Percentiles rank a stretch among this genome's conserved stretches.
These are phyloP conservation scores for Falco cherrug DNA, from an alignment of 2,797 vertebrate species.

Conservation along the genomic window DNA sequence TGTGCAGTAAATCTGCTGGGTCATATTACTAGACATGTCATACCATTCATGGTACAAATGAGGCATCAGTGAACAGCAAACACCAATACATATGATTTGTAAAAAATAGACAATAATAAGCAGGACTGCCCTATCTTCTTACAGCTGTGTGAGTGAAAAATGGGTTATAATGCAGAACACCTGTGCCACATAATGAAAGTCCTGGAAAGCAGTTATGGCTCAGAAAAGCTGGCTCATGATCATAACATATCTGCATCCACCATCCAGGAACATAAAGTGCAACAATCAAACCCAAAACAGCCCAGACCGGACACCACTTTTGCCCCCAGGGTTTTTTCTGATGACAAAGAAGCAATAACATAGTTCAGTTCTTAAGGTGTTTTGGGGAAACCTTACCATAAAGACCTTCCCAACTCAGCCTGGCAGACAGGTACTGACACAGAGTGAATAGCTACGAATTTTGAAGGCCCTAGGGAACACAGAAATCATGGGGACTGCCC, in stretches of 20 bases:
- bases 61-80: conserved; percentile 66
- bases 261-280: not conserved
- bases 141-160: conserved; percentile 65
- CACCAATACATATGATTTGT: conserved; percentile 64
- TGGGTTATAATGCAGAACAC: conserved; percentile 62
- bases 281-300: not conserved
- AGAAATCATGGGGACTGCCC: not conserved
- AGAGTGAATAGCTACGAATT: not conserved
- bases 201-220: conserved; percentile 67
- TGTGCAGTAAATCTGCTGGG: conserved; percentile 70
- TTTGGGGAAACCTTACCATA: not conserved
- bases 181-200: conserved; percentile 65
- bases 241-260: not conserved
- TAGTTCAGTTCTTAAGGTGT: not conserved
- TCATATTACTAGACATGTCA: conserved; percentile 75
- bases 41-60: conserved; percentile 61
- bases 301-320: not conserved
- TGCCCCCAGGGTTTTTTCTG: not conserved
- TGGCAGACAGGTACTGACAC: not conserved
- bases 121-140: conserved; percentile 64
- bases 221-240: conserved; percentile 47
- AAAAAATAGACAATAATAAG: conserved; percentile 42
- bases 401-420: not conserved
- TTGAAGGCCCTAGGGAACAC: not conserved
- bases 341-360: not conserved